Evolutionary conservation across 2,113 vertebrate genomes (phyloP).

Genomic region (Vulpes lagopus): DNA sequence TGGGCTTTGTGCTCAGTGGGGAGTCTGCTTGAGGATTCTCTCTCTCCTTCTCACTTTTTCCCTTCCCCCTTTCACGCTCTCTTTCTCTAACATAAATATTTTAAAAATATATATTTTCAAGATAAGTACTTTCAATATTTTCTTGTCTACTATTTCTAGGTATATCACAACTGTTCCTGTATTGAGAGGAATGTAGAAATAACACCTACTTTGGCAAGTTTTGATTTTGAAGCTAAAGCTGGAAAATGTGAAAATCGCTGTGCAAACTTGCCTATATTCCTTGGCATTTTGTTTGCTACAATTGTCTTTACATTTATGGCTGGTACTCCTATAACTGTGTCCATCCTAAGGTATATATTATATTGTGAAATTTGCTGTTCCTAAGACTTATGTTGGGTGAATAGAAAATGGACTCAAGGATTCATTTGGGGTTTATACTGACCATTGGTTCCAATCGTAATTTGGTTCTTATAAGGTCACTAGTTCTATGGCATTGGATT

Average conservation of each 20-base stretch:
- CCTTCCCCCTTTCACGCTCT: neutral
- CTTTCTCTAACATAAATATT: neutral
- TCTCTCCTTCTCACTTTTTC: neutral
- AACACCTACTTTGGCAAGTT: neutral
- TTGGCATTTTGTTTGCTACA: constrained; percentile 73
- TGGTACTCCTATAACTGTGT: constrained; percentile 78
- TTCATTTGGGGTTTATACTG: neutral
- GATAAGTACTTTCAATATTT: neutral
- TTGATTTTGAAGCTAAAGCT: constrained; percentile 67
- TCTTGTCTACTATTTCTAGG: constrained; percentile 66
- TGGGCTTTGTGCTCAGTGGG: neutral
- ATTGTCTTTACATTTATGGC: constrained; percentile 81
- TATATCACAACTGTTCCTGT: constrained; percentile 81
- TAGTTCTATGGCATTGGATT: neutral
- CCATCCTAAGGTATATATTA: constrained; percentile 78
- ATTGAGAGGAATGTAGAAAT: constrained; percentile 56
- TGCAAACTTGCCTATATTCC: constrained; percentile 71
- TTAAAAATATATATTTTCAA: neutral
- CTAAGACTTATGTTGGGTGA: neutral
- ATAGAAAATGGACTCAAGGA: neutral
- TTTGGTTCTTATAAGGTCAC: neutral
- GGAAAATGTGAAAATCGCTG: constrained; percentile 78
- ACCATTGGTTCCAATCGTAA: neutral
- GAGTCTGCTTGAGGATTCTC: neutral
- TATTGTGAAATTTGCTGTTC: neutral